Percentiles rank a stretch among this genome's conserved stretches.
Evolutionary conservation across 2,797 vertebrate genomes (phyloP).

Genomic region (Eutrigla gurnardus): DNA sequence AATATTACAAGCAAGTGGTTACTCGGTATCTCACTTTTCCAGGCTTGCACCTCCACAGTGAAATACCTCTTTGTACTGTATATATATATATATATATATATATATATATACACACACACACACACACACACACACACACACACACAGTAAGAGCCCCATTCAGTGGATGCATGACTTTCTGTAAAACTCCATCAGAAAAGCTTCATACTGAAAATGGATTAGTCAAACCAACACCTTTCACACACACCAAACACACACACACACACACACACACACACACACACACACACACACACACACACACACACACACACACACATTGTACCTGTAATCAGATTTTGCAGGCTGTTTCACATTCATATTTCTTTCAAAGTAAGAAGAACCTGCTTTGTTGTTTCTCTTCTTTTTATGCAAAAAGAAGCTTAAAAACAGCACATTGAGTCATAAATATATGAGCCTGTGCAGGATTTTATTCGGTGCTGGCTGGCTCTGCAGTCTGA

Average conservation of each 20-base stretch:
- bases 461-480: constrained; percentile 5
- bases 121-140: not conserved
- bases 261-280: not conserved
- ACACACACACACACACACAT: too few relatives aligned
- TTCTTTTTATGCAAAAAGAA: not conserved
- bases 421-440: not conserved
- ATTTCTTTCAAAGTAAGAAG: not conserved
- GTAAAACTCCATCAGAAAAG: constrained; percentile 4
- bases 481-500: constrained; percentile 20
- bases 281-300: too few relatives aligned
- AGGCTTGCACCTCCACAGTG: constrained; percentile 7
- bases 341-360: too few relatives aligned
- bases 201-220: not conserved
- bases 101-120: not conserved
- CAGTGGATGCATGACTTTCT: not conserved
- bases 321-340: too few relatives aligned
- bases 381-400: not conserved
- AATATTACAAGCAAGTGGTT: not conserved
- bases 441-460: constrained; percentile 4
- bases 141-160: not conserved
- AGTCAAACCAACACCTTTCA: not conserved
- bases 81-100: not conserved
- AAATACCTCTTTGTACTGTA: not conserved
- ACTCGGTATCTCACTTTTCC: constrained; percentile 28
- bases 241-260: not conserved